phyloP scores from a whole-genome alignment of 2,888 invertebrate genomes.

The Drosophila villosipedis region DNA sequence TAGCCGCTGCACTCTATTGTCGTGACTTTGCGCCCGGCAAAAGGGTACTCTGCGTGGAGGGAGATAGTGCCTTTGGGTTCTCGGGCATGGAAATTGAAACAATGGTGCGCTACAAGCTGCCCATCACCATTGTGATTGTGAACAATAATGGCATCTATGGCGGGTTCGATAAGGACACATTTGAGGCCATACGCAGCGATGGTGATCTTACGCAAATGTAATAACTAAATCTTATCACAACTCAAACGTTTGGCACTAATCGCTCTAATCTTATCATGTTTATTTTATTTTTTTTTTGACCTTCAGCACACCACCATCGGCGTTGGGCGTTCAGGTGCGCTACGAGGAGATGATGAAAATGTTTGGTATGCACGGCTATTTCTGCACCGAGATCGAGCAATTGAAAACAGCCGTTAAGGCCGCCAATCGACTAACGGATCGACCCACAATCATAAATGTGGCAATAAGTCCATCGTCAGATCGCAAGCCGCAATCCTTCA shows the following conservation, averaged over 20 bases:
- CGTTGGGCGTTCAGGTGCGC: slow-evolving; percentile 91
- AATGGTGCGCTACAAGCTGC: slow-evolving; percentile 96
- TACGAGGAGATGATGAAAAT: slow-evolving; percentile 97
- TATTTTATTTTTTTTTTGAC: slow-evolving; percentile 40
- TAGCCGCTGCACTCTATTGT: slow-evolving; percentile 96
- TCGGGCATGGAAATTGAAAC: slow-evolving; percentile 99
- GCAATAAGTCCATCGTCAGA: slow-evolving; percentile 95
- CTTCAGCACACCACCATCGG: slow-evolving; percentile 93
- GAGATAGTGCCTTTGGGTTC: slow-evolving; percentile 99
- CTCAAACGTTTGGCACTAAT: background rate
- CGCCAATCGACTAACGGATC: slow-evolving; percentile 89
- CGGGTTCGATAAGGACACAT: slow-evolving; percentile 92
- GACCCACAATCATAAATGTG: slow-evolving; percentile 95
- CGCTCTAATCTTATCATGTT: slow-evolving; percentile 44
- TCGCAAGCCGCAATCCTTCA: slow-evolving; percentile 95
- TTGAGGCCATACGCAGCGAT: slow-evolving; percentile 89
- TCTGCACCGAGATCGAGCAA: slow-evolving; percentile 92
- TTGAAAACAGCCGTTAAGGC: slow-evolving; percentile 89
- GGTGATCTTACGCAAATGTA: slow-evolving; percentile 92
- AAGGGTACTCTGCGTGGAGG: slow-evolving; percentile 96
- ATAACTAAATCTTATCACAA: slow-evolving; percentile 73
- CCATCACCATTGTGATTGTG: slow-evolving; percentile 94
- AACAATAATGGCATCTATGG: slow-evolving; percentile 98
- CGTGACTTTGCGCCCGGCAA: slow-evolving; percentile 92
- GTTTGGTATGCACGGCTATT: slow-evolving; percentile 92